Evolutionary conservation across 2,888 invertebrate species (phyloP), one percentile per base, ranked within the genome.

Genomic region (Bedellia somnulentella): DNA sequence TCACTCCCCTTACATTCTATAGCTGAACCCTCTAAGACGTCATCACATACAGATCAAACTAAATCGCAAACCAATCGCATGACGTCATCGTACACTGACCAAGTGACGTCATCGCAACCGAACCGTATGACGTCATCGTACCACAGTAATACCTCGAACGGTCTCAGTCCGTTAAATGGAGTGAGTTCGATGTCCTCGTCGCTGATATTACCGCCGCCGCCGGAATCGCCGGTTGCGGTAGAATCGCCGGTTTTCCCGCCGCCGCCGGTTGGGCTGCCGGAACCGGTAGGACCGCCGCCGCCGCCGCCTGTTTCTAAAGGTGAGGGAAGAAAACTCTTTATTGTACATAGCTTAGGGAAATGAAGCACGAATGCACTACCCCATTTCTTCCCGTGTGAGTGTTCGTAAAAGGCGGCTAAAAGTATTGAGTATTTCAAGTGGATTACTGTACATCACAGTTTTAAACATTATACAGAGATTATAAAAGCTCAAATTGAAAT

Each of bases 241-340:
- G 50, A 55, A 33, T 59, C 64, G 2, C 62, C 63, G 2, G 48
- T 45, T 35, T 59, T 59, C 46, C 63, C 66, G 15, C 64, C 52
- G 5, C 67, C 79, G n/a, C 75, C 80, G 2, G 70, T 80, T 34
- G 33, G 85, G 30, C 60, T 89, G 23, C 89, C 89, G 0, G 89
- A 88, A 47, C 90, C 90, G 0, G 87, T 84, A 1, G 85, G 81
- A 34, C 85, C 85, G 0, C 87, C 87, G 3, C 87, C 86, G 2
- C 86, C 86, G 1, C 85, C 82, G 3, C 82, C 81, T 12, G 36
- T 42, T 11, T 39, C 35, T 12, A 64, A 64, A 60, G 67, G 68
- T 66, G 18, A 26, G 9, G 24, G 6, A 10, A n/a, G n/a, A n/a
- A n/a, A n/a, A n/a, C n/a, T n/a, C n/a, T n/a, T n/a, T n/a, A n/a